These are phyloP conservation scores for Notolepis coatsorum DNA, from an alignment of 2,797 vertebrate genomes.

Conservation along the genomic window DNA sequence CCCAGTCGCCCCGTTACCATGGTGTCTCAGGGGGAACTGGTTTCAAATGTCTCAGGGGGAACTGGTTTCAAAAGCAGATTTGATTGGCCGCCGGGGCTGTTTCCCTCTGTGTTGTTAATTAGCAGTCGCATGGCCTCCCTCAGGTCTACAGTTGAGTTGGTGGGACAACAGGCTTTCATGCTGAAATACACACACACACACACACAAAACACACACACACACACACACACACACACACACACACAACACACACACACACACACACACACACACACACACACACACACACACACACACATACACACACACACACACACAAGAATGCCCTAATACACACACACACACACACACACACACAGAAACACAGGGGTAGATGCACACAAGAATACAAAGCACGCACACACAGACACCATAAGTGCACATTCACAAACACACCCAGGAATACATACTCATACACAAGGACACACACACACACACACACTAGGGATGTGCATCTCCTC, in stretches of 20 bases:
- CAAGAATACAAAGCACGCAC: too few species aligned
- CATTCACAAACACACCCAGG: too few species aligned
- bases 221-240: conserved; percentile 6
- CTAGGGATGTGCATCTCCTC: too few species aligned
- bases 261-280: not conserved
- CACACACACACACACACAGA: too few species aligned
- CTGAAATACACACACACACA: not conserved
- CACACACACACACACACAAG: conserved; percentile 10
- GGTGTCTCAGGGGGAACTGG: conserved; percentile 52
- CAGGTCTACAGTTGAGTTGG: conserved; percentile 58
- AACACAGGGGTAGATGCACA: too few species aligned
- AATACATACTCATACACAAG: too few species aligned
- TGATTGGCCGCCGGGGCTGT: conserved; percentile 65
- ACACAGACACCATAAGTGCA: too few species aligned
- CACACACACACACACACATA: conserved; percentile 9
- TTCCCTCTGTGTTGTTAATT: conserved; percentile 75
- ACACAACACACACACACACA: not conserved
- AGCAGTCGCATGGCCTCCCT: conserved; percentile 65
- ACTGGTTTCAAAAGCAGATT: conserved; percentile 64
- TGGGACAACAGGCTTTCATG: conserved; percentile 58
- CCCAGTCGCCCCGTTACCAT: conserved; percentile 55
- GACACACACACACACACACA: too few species aligned
- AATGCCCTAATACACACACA: not conserved
- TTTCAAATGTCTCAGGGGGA: conserved; percentile 72
- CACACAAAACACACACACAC: conserved; percentile 7